Base-by-base conservation (phyloP, 2,113 vertebrate species). In the Oreochromis tanganicae region DNA sequence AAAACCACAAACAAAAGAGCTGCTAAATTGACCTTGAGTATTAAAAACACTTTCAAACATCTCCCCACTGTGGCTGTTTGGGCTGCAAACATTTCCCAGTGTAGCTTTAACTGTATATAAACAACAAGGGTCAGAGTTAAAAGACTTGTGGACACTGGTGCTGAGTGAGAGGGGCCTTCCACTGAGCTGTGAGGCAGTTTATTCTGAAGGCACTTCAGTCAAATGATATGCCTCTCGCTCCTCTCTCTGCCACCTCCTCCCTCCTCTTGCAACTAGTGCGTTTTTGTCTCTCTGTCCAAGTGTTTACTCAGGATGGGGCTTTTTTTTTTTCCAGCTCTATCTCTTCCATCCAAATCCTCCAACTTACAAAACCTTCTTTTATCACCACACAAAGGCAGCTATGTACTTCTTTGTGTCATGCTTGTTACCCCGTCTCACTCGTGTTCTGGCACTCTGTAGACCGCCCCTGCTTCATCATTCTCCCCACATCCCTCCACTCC, bases 351-450 rank as follows among this genome's bases (percentile, higher is more conserved):
- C 89, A 93, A 94, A 89, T 91, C 83, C 90, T 94, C 91, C 78
- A 91, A 88, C 93, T 89, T 86, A 95, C 91, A 94, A 94, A 94
- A 91, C 89, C 92, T 88, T 84, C 79, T 93, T 95, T 94, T 91
- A 89, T 87, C 16, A 3, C 54, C 1, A 12, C 81, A 94, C 92
- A 95, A 93, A 93, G 90, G 90, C 91, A 82, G 87, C 93, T 91
- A 91, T 94, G 94, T 94, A 89, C 87, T 86, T 91, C 89, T 93
- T 94, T 95, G 92, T 95, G 85, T 87, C 84, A 27, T 56, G 56
- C 92, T 93, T 92, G 91, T 94, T 92, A 92, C 85, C 86, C 86
- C n/a, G 32, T 85, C 89, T 89, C 57, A 83, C 88, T 89, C 36
- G 82, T 94, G 89, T 90, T 91, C 90, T 90, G 80, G 86, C 86